Evolutionary conservation across 2,888 invertebrate genomes (phyloP).

Genomic region (Noctua pronuba): DNA sequence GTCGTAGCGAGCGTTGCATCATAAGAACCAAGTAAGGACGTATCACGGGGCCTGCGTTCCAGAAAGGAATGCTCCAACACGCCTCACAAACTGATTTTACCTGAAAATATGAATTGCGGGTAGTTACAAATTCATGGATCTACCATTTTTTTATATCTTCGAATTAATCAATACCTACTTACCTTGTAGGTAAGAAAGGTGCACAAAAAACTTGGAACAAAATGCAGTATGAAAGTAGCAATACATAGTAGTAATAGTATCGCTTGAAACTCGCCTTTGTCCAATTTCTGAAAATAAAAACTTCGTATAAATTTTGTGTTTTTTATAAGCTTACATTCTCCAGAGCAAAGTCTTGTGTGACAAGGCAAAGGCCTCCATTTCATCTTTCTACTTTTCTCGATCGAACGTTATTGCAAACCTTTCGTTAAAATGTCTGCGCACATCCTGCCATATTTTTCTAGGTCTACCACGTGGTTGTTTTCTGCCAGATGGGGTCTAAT

Average conservation of each 20-base stretch:
- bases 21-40: constrained; percentile 81
- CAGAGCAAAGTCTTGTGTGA: background rate
- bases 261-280: constrained; percentile 59
- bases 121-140: background rate
- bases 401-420: background rate
- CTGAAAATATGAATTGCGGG: constrained; percentile 58
- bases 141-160: too few relatives aligned
- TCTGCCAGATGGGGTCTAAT: background rate
- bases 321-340: background rate
- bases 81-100: constrained; percentile 77
- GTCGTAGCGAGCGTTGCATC: constrained; percentile 79
- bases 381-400: background rate
- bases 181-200: constrained; percentile 62
- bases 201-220: constrained; percentile 58
- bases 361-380: background rate
- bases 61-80: constrained; percentile 81
- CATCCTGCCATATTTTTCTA: background rate
- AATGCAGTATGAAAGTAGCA: constrained; percentile 40
- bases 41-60: constrained; percentile 78
- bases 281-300: constrained; percentile 48
- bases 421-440: background rate
- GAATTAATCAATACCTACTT: background rate
- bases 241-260: constrained; percentile 44
- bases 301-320: background rate
- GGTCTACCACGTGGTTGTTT: background rate